Base-by-base conservation (phyloP, 35 echinoderm and acorn worm genomes). In the Chiridota heheva region DNA sequence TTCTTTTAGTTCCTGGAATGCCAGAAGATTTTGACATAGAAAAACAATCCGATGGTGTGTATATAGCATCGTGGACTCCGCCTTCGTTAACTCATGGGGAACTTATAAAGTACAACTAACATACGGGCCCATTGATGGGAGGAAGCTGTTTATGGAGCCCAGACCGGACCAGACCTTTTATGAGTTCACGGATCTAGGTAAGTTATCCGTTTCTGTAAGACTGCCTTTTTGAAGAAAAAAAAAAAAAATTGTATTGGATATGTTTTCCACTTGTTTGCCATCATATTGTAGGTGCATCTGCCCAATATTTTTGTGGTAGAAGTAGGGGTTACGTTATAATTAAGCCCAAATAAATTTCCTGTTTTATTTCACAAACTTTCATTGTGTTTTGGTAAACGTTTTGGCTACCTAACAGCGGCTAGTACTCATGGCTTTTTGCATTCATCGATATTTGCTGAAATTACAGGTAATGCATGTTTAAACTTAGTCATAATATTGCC, bases 1-100 rank as follows among this genome's bases (percentile, higher is more conserved):
- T n/a, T n/a, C n/a, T n/a, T n/a, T n/a, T n/a, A 96, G 95, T 98
- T 74, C 95, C 95, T 7, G 81, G 89, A 20, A 42, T 34, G 33
- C 95, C 95, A 32, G 44, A 15, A 58, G 42, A 67, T 10, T 91
- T 98, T 83, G 22, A 28, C 0, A 63, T 92, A 0, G 80, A 53
- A 28, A 15, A 35, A 33, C 33, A 39, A 12, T 37, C 33, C 34
- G 76, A 82, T 42, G 89, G 48, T 28, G 41, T 43, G 5, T 98
- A 98, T 55, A 20, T 74, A 0, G 95, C 80, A 4, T 45, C 56
- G 3, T 98, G 95, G 95, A 43, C 57, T 2, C 43, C 67, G 47
- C 95, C 95, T 7, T 42, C 34, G 5, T 65, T 73, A 3, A 92
- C 89, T 25, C 81, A 89, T 63, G 95, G 95, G 16, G 78, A 88